Base-by-base conservation (phyloP, 1,140 invertebrate genomes). In the Xylocopa sonorina region DNA sequence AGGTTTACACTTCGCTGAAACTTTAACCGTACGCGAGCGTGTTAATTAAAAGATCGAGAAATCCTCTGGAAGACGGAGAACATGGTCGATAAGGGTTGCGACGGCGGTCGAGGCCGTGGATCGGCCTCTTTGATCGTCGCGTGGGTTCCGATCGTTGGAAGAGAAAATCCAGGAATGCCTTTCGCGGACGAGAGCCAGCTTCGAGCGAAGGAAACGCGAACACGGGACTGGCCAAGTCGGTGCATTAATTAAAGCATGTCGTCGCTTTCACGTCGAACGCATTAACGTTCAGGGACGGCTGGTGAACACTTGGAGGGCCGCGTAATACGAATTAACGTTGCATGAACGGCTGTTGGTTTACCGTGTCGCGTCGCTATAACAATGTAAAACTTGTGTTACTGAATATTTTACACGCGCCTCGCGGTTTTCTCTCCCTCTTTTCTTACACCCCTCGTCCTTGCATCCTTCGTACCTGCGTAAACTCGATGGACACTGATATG, bases 201-300 rank as follows among this genome's bases (percentile, higher is more conserved):
- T 55, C 24, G 16, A 55, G 27, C 4, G 21, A 27, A 55, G 51
- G 51, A 27, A 55, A 55, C 51, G 27, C 27, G 32, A 32, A 32
- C 57, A 34, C 21, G 18, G 14, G 32, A 18, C 57, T 18, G 18
- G 7, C 32, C 18, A 34, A 34, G 32, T 34, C 32, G 32, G 32
- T n/a, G 57, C 57, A 34, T 60, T 60, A 60, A 60, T 60, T 60
- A 60, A 60, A 55, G 51, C 51, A 24, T 14, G 24, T n/a, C 51
- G 4, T 29, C 51, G 24, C 51, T 55, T 27, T 55, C 51, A 27
- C 27, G 51, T 55, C 51, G 12, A 24, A 55, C 51, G 12, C 12
- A 27, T 12, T 24, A 12, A 53, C n/a, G 24, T 55, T 55, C 18
- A 27, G 51, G 51, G 51, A 55, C 24, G 16, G 51, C 16, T 55